Conservation (phyloP, 2,797 vertebrate species). For the Esox masquinongy region DNA sequence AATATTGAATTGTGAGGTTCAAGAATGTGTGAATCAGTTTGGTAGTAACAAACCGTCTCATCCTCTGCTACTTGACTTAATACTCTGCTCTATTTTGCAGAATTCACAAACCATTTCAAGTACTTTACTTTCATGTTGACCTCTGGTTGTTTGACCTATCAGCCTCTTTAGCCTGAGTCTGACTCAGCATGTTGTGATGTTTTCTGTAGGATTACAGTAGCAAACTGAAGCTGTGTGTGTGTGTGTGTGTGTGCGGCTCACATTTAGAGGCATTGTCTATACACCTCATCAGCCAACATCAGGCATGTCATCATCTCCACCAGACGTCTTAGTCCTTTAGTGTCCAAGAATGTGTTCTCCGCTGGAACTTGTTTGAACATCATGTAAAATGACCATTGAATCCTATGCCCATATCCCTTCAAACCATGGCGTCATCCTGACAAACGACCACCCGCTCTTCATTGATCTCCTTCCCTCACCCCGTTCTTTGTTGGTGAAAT, state of each 20-base stretch:
- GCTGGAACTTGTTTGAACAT: conserved; percentile 14
- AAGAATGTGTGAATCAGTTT: too few species aligned
- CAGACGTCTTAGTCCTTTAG: not conserved
- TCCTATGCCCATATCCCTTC: conserved; percentile 6
- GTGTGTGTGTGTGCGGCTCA: conserved; percentile 2
- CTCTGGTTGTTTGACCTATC: too few species aligned
- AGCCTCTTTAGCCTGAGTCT: too few species aligned
- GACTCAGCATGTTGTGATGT: too few species aligned
- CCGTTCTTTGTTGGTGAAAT: not conserved
- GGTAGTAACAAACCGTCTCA: too few species aligned
- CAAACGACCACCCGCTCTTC: conserved; percentile 7
- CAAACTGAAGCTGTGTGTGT: conserved; percentile 5
- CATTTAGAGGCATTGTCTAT: not conserved
- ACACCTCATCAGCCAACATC: not conserved
- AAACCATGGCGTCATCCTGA: conserved; percentile 27
- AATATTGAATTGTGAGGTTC: too few species aligned
- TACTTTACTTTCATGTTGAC: too few species aligned
- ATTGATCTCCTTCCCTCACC: not conserved
- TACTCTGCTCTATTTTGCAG: too few species aligned
- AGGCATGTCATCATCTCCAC: not conserved
- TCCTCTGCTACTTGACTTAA: too few species aligned
- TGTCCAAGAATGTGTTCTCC: not conserved
- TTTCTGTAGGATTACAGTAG: too few species aligned
- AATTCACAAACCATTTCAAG: too few species aligned
- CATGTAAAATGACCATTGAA: conserved; percentile 19